These are phyloP conservation scores for Mus pahari DNA, from an alignment of 2,113 vertebrate species.

Conservation along the genomic window DNA sequence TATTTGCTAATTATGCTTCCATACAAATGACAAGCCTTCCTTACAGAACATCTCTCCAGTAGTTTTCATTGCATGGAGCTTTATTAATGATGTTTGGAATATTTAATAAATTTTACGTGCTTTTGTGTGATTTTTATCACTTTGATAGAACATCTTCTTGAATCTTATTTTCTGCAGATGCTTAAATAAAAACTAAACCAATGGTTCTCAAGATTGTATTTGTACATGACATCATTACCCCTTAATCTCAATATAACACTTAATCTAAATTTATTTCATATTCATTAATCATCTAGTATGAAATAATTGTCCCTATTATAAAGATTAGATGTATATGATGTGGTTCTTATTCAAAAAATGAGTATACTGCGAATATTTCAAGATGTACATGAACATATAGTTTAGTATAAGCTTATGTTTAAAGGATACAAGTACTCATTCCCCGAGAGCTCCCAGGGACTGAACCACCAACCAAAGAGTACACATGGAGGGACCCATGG, in stretches of 20 bases:
- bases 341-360: background rate
- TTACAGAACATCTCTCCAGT: background rate
- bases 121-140: background rate
- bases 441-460: too few relatives aligned
- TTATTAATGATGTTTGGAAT: background rate
- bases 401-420: background rate
- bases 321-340: background rate
- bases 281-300: background rate
- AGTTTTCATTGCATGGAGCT: background rate
- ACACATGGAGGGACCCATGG: too few relatives aligned
- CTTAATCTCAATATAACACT: background rate
- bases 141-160: background rate
- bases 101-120: slow-evolving; percentile 20
- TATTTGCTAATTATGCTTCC: background rate
- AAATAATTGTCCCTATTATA: background rate
- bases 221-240: background rate
- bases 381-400: background rate
- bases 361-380: background rate
- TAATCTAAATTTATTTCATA: background rate
- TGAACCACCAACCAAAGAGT: too few relatives aligned
- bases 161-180: slow-evolving; percentile 2
- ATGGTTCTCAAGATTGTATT: background rate
- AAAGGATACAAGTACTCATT: background rate
- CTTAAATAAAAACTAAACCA: background rate
- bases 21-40: background rate